These are phyloP conservation scores for Campylomormyrus numenius DNA, from an alignment of 2,113 vertebrate genomes.

Conservation along the genomic window DNA sequence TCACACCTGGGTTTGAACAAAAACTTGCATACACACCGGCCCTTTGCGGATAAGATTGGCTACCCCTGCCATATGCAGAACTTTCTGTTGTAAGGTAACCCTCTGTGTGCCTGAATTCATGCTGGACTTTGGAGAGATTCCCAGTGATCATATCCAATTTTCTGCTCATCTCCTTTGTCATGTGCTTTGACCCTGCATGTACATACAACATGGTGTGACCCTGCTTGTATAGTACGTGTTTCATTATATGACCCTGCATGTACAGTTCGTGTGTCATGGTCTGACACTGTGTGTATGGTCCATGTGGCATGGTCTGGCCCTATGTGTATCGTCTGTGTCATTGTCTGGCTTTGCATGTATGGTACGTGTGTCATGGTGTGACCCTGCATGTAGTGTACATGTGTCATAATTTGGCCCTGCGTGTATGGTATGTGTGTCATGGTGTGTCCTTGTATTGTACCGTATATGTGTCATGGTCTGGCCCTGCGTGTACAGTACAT, in stretches of 20 bases:
- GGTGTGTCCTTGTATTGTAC: neutral
- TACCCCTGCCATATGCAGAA: neutral
- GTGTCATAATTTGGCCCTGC: neutral
- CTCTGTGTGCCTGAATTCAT: neutral
- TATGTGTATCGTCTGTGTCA: neutral
- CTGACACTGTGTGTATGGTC: neutral
- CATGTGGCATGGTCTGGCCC: neutral
- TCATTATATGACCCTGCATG: neutral
- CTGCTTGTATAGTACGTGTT: neutral
- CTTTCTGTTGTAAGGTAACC: neutral
- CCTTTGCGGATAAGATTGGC: too few relatives aligned
- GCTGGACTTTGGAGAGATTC: neutral
- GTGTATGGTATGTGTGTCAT: neutral
- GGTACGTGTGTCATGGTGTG: neutral
- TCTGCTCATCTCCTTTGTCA: neutral
- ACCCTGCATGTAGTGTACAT: neutral
- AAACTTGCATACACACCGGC: too few relatives aligned
- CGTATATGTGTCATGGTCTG: neutral
- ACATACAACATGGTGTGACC: neutral
- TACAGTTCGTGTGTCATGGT: neutral
- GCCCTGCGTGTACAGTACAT: neutral
- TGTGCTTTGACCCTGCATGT: neutral
- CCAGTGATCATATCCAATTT: neutral
- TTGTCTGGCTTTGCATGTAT: neutral
- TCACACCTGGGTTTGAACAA: too few relatives aligned